A percentile compares a stretch with the other conserved stretches of the same genome.
These are phyloP conservation scores for Bucco capensis DNA, from an alignment of 2,113 vertebrate genomes.

Conservation along the genomic window DNA sequence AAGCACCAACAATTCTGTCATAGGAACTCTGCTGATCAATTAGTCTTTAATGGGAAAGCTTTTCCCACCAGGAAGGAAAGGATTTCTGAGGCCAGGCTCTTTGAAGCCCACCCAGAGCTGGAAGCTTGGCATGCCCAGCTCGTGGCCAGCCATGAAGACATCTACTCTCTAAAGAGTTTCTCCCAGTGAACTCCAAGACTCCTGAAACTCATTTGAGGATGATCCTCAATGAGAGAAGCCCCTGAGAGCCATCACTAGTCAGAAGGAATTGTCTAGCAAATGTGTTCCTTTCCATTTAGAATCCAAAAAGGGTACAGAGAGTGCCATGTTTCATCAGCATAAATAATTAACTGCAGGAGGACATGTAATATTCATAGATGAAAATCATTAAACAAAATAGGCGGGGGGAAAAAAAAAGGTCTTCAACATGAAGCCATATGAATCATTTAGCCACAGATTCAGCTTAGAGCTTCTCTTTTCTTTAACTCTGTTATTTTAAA, in stretches of 20 bases:
- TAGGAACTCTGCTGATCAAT: background rate
- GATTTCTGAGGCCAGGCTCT: background rate
- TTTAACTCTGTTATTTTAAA: conserved; percentile 44
- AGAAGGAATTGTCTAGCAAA: conserved; percentile 19
- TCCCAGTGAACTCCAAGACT: background rate
- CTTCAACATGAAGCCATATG: conserved; percentile 45
- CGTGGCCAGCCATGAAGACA: background rate
- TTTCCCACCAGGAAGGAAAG: background rate
- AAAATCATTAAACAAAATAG: conserved; percentile 69
- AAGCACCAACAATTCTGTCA: background rate
- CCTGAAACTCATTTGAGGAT: background rate
- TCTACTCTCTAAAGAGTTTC: background rate
- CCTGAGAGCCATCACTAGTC: background rate
- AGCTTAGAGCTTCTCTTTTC: conserved; percentile 39
- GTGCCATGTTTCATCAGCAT: conserved; percentile 60
- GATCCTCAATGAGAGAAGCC: background rate
- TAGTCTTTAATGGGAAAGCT: background rate
- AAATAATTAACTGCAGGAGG: conserved; percentile 71
- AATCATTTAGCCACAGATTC: conserved; percentile 58
- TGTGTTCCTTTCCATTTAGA: conserved; percentile 36
- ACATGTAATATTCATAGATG: conserved; percentile 69
- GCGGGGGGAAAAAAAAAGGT: background rate
- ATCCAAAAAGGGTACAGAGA: conserved; percentile 39
- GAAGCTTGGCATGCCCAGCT: background rate
- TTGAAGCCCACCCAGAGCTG: background rate